These are phyloP conservation scores for Tachystola acroxantha DNA, from an alignment of 2,888 invertebrate species.

Conservation along the genomic window DNA sequence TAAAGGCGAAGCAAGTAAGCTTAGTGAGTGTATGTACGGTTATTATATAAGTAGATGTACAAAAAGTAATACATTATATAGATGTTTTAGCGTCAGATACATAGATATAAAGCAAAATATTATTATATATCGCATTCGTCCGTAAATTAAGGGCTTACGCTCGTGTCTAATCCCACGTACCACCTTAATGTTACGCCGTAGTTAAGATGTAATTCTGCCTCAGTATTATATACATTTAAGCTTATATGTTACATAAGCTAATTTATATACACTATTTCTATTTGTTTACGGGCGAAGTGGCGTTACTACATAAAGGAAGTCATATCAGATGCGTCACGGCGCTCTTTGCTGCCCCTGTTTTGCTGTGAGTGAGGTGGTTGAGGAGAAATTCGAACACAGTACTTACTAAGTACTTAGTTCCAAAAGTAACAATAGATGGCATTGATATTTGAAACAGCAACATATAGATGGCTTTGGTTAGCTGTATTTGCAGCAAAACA, in stretches of 20 bases:
- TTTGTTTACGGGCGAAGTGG: conserved; percentile 72
- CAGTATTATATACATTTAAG: conserved; percentile 79
- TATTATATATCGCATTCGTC: conserved; percentile 78
- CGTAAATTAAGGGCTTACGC: conserved; percentile 77
- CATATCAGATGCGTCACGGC: conserved; percentile 71
- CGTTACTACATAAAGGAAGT: conserved; percentile 65
- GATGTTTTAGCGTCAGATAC: conserved; percentile 79
- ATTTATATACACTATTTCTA: conserved; percentile 75
- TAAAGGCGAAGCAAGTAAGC: conserved; percentile 60
- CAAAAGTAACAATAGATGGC: background rate
- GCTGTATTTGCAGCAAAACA: conserved; percentile 27
- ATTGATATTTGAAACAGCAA: background rate
- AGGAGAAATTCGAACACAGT: conserved; percentile 6
- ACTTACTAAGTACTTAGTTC: conserved; percentile 16
- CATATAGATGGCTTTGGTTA: conserved; percentile 23
- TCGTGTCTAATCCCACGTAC: conserved; percentile 76
- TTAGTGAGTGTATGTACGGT: conserved; percentile 76
- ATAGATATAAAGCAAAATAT: conserved; percentile 77
- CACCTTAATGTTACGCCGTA: conserved; percentile 76
- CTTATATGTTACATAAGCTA: conserved; percentile 77
- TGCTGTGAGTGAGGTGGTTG: conserved; percentile 28
- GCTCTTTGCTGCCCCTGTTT: conserved; percentile 38
- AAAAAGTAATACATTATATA: conserved; percentile 78
- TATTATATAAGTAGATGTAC: conserved; percentile 78
- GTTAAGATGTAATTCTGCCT: conserved; percentile 78